These are phyloP conservation scores for Hydropsyche tenuis DNA, from an alignment of 1,140 invertebrate species.

Conservation along the genomic window DNA sequence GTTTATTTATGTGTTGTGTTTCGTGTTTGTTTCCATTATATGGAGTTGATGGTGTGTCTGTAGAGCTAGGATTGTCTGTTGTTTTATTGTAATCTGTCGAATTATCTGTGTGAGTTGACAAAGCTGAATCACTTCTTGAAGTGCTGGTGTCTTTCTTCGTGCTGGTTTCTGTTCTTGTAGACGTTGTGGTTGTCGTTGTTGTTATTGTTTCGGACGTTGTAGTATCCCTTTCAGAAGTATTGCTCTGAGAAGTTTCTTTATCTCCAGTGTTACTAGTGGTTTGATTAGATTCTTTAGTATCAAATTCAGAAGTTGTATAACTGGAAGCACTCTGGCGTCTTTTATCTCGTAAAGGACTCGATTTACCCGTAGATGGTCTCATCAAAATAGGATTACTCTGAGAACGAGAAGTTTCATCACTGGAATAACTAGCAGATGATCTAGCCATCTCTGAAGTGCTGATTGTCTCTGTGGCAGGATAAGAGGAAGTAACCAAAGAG, in stretches of 20 bases:
- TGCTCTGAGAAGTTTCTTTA: slow-evolving; percentile 5
- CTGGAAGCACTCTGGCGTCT: slow-evolving; percentile 46
- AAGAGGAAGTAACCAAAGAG: slow-evolving; percentile 46
- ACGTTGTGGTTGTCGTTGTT: slow-evolving; percentile 32
- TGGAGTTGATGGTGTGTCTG: slow-evolving; percentile 24
- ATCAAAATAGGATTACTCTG: slow-evolving; percentile 33
- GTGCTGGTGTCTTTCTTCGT: slow-evolving; percentile 31
- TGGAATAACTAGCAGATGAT: slow-evolving; percentile 48
- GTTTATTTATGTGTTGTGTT: not conserved
- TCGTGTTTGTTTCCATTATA: not conserved
- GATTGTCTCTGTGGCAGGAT: slow-evolving; percentile 39
- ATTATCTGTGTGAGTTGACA: slow-evolving; percentile 42
- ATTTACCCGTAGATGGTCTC: slow-evolving; percentile 39
- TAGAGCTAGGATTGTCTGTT: slow-evolving; percentile 33
- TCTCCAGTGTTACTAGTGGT: slow-evolving; percentile 24
- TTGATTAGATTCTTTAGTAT: slow-evolving; percentile 10
- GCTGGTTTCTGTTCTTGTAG: slow-evolving; percentile 7
- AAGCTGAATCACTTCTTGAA: slow-evolving; percentile 45
- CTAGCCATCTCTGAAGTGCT: slow-evolving; percentile 40
- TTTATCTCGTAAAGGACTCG: slow-evolving; percentile 35
- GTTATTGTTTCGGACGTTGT: slow-evolving; percentile 38
- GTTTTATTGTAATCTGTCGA: slow-evolving; percentile 32
- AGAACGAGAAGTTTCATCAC: slow-evolving; percentile 42
- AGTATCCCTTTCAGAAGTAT: slow-evolving; percentile 25
- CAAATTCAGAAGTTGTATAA: slow-evolving; percentile 41